Evolutionary conservation across 1,140 invertebrate species (phyloP), one percentile per base, ranked within the genome.

Genomic region (Arion vulgaris): DNA sequence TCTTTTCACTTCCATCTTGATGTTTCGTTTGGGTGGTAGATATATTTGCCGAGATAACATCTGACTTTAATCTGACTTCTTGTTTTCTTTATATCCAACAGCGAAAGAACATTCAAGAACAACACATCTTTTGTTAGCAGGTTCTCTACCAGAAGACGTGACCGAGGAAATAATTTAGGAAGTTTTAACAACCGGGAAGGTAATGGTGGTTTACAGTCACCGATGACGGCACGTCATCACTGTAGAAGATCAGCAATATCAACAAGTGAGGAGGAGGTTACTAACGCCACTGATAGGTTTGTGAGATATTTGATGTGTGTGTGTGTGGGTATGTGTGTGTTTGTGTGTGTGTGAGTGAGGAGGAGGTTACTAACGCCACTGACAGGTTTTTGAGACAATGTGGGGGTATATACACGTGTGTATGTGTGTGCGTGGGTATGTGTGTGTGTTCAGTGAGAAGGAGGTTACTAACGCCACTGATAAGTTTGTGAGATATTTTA

Each of bases 101-200:
- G 90, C 28, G 90, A 91, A 51, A 81, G 88, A 19, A 86, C 86
- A 26, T 89, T 85, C 74, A 89, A 89, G 84, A 89, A 87, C 83
- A 90, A 91, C 84, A 81, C 88, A 2, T 91, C 90, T 0, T 91
- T 91, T 81, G 90, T 91, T 13, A 91, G 90, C 76, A 76, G 90
- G 53, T 91, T 91, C 85, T 90, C 89, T 68, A 91, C 90, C 13
- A 74, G 87, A 38, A 85, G 90, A n/a, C 83, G 89, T 34, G 89
- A 89, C 73, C 78, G 90, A 0, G 83, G 83, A 49, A 73, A 41
- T 41, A 83, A 83, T 1, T 81, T 80, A 66, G 85, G 80, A 71
- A 79, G 76, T 41, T 34, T 28, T 57, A 57, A 11, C n/a, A 79
- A 57, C 41, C 76, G 32, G n/a, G 38, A 36, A 23, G 45, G 66